Percentiles rank a stretch among this genome's conserved stretches.
Evolutionary conservation across 1,140 invertebrate genomes (phyloP).

Genomic region (Drosophila takahashii): DNA sequence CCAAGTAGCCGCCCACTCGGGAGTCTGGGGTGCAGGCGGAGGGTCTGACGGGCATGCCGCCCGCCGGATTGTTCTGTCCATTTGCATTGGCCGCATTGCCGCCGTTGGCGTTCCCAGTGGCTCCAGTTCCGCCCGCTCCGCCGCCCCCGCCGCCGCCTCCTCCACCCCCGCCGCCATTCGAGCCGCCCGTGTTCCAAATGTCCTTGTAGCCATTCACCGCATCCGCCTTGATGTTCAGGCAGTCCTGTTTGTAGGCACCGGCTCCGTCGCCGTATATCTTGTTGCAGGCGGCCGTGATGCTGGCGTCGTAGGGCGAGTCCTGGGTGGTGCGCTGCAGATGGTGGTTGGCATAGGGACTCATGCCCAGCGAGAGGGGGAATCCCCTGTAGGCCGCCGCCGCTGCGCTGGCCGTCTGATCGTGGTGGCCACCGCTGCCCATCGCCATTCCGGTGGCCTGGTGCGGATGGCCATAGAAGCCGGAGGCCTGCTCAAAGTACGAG

Average conservation of each 20-base stretch:
- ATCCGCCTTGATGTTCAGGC: slow-evolving; percentile 86
- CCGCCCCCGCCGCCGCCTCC: slow-evolving; percentile 64
- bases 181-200: slow-evolving; percentile 89
- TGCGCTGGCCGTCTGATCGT: slow-evolving; percentile 88
- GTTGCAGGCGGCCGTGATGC: slow-evolving; percentile 93
- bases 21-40: slow-evolving; percentile 95
- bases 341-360: slow-evolving; percentile 94
- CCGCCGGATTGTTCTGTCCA: slow-evolving; percentile 87
- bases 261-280: slow-evolving; percentile 84
- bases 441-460: slow-evolving; percentile 88
- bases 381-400: slow-evolving; percentile 91
- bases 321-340: slow-evolving; percentile 92
- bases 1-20: slow-evolving; percentile 88
- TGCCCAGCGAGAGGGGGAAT: slow-evolving; percentile 92
- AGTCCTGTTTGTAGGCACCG: slow-evolving; percentile 84
- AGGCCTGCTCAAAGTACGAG: slow-evolving; percentile 96
- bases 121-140: slow-evolving; percentile 81
- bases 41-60: slow-evolving; percentile 88
- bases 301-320: slow-evolving; percentile 95
- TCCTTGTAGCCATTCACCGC: slow-evolving; percentile 87
- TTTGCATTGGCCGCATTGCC: slow-evolving; percentile 85
- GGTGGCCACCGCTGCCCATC: slow-evolving; percentile 88
- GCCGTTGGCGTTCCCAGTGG: slow-evolving; percentile 79
- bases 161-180: slow-evolving; percentile 72
- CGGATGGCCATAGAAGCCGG: slow-evolving; percentile 96